Evolutionary conservation across 2,797 vertebrate genomes (phyloP).

Genomic region (Bovichtus diacanthus): DNA sequence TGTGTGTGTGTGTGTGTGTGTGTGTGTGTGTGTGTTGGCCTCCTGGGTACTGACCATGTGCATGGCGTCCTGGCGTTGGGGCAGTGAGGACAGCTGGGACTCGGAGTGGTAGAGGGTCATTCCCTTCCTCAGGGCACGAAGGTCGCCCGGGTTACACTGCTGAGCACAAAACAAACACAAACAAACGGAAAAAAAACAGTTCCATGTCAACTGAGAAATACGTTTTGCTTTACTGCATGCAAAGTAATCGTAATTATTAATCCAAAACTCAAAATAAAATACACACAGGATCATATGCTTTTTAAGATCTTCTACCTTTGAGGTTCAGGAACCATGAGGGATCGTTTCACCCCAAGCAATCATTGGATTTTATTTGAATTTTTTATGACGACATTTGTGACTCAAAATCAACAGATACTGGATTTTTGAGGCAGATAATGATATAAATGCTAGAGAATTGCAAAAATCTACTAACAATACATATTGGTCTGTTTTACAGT

Average conservation of each 20-base stretch:
- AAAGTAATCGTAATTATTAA: not conserved
- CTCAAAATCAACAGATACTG: no score
- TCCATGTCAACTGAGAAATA: constrained; percentile 3
- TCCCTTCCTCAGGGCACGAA: constrained; percentile 92
- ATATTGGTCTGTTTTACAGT: not conserved
- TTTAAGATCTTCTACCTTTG: not conserved
- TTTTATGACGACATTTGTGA: no score
- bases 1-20: constrained; percentile 5
- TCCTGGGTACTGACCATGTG: constrained; percentile 88
- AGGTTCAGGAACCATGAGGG: not conserved
- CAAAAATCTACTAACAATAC: not conserved
- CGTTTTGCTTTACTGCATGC: not conserved
- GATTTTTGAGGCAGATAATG: not conserved
- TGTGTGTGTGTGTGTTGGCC: constrained; percentile 18
- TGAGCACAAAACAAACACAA: constrained; percentile 53
- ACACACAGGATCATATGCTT: not conserved
- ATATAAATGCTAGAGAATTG: not conserved
- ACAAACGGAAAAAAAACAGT: constrained; percentile 16
- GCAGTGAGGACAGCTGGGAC: constrained; percentile 92
- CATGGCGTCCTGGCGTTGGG: constrained; percentile 91
- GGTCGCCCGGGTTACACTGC: constrained; percentile 91
- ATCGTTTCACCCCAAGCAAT: no score
- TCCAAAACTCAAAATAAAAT: not conserved
- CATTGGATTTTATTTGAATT: no score
- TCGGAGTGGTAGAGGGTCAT: constrained; percentile 95